Conservation (phyloP, 2,797 vertebrate species). For the Gobionotothen gibberifrons region DNA sequence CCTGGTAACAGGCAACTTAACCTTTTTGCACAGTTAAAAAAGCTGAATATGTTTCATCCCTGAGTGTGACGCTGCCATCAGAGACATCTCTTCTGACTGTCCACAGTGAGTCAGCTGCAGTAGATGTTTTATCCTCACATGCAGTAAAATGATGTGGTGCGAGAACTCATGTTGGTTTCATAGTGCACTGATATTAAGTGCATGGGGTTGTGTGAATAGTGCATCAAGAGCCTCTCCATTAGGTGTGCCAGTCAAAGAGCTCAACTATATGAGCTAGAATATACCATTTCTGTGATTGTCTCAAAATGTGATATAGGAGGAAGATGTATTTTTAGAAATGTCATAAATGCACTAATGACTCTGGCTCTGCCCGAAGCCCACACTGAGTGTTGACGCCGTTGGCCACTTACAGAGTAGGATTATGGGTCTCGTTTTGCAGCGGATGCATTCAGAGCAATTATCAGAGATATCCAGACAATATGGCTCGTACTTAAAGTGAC, state of each 20-base stretch:
- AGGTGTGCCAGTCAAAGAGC: conserved; percentile 18
- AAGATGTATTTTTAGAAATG: conserved; percentile 60
- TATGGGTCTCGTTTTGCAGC: conserved; percentile 42
- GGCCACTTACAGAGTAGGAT: conserved; percentile 44
- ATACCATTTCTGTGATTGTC: conserved; percentile 39
- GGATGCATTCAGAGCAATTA: conserved; percentile 58
- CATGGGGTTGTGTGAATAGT: conserved; percentile 20
- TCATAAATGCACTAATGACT: conserved; percentile 59
- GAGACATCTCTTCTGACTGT: conserved; percentile 52
- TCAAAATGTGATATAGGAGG: conserved; percentile 26
- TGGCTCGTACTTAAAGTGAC: conserved; percentile 39
- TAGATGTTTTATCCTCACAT: conserved; percentile 57
- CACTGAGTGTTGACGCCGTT: conserved; percentile 49
- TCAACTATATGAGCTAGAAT: conserved; percentile 36
- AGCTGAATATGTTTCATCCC: conserved; percentile 48
- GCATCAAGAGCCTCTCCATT: conserved; percentile 4
- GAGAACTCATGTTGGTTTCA: conserved; percentile 32
- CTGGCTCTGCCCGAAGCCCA: conserved; percentile 44
- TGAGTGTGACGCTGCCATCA: conserved; percentile 53
- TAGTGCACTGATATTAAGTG: conserved; percentile 48
- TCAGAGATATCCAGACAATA: conserved; percentile 52
- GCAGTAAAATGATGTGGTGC: conserved; percentile 37
- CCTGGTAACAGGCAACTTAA: conserved; percentile 53
- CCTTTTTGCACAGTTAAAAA: conserved; percentile 36
- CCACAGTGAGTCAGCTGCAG: conserved; percentile 55